Conservation (phyloP, 2,113 vertebrate genomes). For the Nyctibius bracteatus region DNA sequence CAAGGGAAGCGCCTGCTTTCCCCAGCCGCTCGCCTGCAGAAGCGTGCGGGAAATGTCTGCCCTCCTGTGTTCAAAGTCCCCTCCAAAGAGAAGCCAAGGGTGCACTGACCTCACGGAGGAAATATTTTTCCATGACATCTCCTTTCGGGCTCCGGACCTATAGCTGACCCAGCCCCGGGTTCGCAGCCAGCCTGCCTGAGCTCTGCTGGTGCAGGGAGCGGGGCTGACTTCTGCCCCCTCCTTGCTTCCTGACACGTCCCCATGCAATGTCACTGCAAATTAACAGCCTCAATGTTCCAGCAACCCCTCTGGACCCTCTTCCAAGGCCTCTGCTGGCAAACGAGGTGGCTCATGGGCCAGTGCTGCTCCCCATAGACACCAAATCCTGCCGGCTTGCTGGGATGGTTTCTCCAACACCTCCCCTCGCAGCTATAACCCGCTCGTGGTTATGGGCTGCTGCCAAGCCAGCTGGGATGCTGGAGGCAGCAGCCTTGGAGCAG, state of each 20-base stretch:
- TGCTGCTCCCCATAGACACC: background rate
- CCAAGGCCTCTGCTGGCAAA: background rate
- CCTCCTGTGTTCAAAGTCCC: conserved; percentile 56
- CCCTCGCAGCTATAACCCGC: rapidly evolving
- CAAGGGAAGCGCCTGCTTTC: background rate
- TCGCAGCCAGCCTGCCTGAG: background rate
- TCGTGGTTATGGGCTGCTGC: background rate
- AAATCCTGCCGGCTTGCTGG: background rate
- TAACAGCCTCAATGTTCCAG: background rate
- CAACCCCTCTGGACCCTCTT: background rate
- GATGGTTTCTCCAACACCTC: background rate
- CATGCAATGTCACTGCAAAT: too few species aligned
- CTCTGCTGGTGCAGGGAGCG: rapidly evolving
- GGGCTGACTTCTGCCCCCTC: background rate
- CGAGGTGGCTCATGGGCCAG: background rate
- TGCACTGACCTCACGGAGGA: conserved; percentile 36
- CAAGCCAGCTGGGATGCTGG: background rate
- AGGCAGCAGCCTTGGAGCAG: background rate
- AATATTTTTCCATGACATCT: conserved; percentile 42
- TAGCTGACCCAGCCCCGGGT: background rate
- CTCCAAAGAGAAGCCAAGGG: background rate
- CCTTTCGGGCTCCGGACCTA: background rate
- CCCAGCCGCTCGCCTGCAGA: background rate
- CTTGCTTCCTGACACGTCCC: background rate
- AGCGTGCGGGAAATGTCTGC: background rate